phyloP scores from a whole-genome alignment of 2,797 vertebrate species.

The Karalla daura region DNA sequence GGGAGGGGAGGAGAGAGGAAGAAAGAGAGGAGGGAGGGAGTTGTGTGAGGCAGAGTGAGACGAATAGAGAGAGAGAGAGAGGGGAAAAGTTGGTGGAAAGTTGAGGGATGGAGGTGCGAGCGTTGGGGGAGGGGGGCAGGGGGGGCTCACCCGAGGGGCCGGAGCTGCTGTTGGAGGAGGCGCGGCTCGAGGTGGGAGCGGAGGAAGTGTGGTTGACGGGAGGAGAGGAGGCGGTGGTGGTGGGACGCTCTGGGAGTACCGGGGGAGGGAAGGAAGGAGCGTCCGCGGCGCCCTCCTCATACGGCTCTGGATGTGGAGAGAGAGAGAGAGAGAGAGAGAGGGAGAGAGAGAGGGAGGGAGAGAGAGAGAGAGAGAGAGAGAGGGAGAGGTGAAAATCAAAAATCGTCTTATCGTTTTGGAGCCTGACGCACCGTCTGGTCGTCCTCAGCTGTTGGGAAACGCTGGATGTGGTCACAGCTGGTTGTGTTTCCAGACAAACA shows the following conservation, averaged over 20 bases:
- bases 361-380: conserved; percentile 10
- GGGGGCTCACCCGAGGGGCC: conserved; percentile 75
- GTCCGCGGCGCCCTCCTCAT: conserved; percentile 54
- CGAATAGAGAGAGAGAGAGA: conserved; percentile 9
- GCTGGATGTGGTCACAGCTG: conserved; percentile 39
- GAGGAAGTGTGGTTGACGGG: conserved; percentile 57
- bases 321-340: conserved; percentile 10
- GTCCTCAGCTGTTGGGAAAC: conserved; percentile 28
- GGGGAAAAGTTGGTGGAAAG: conserved; percentile 5
- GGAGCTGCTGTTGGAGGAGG: conserved; percentile 63
- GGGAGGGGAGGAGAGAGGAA: conserved; percentile 25
- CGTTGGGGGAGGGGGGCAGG: background rate
- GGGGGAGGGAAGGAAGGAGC: conserved; percentile 51
- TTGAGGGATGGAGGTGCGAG: background rate
- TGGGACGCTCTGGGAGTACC: conserved; percentile 49
- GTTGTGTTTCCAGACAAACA: conserved; percentile 33
- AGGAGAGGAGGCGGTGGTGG: conserved; percentile 48
- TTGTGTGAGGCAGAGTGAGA: conserved; percentile 2
- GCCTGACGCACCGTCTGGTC: conserved; percentile 16
- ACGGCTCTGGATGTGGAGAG: conserved; percentile 72
- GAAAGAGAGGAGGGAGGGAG: conserved; percentile 3
- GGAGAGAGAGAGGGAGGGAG: conserved; percentile 23
- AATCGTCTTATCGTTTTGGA: conserved; percentile 14
- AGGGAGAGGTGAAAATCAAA: no score
- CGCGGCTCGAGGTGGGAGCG: conserved; percentile 37